Evolutionary conservation across 2,797 vertebrate genomes (phyloP).

Genomic region (Notoglanidium macrostoma): DNA sequence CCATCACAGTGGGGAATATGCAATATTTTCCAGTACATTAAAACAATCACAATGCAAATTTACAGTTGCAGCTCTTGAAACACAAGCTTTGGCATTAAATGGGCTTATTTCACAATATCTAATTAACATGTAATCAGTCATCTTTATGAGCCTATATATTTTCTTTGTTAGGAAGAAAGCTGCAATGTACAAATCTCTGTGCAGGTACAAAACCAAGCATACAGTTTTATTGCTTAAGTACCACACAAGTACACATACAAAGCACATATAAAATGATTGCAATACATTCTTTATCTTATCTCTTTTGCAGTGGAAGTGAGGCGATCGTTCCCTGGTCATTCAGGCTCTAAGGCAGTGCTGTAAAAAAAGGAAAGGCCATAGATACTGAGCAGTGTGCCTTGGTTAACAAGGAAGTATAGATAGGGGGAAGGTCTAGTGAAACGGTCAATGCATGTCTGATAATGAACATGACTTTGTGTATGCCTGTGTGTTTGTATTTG

Average conservation of each 20-base stretch:
- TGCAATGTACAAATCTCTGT: slow-evolving; percentile 57
- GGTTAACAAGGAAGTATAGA: slow-evolving; percentile 48
- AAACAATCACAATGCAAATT: slow-evolving; percentile 24
- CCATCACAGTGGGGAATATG: slow-evolving; percentile 17
- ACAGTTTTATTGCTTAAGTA: slow-evolving; percentile 61
- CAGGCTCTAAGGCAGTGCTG: slow-evolving; percentile 56
- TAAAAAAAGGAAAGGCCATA: slow-evolving; percentile 58
- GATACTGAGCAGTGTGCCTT: slow-evolving; percentile 53
- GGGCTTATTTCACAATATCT: slow-evolving; percentile 39
- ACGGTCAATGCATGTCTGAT: slow-evolving; percentile 43
- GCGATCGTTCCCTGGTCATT: slow-evolving; percentile 54
- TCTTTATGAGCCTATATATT: slow-evolving; percentile 31
- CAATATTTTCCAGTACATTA: background rate
- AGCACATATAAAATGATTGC: slow-evolving; percentile 60
- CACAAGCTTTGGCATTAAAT: slow-evolving; percentile 56
- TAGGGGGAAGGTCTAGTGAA: slow-evolving; percentile 42
- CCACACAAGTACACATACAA: slow-evolving; percentile 53
- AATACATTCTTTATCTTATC: slow-evolving; percentile 62
- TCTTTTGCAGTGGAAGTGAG: slow-evolving; percentile 62
- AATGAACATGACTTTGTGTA: slow-evolving; percentile 28
- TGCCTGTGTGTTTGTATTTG: slow-evolving; percentile 18
- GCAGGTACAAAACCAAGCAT: slow-evolving; percentile 62
- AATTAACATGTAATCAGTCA: slow-evolving; percentile 25
- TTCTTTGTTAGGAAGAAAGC: slow-evolving; percentile 50
- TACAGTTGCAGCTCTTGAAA: slow-evolving; percentile 41